Evolutionary conservation across 2,888 invertebrate genomes (phyloP).

Genomic region (Ligdia adustata): DNA sequence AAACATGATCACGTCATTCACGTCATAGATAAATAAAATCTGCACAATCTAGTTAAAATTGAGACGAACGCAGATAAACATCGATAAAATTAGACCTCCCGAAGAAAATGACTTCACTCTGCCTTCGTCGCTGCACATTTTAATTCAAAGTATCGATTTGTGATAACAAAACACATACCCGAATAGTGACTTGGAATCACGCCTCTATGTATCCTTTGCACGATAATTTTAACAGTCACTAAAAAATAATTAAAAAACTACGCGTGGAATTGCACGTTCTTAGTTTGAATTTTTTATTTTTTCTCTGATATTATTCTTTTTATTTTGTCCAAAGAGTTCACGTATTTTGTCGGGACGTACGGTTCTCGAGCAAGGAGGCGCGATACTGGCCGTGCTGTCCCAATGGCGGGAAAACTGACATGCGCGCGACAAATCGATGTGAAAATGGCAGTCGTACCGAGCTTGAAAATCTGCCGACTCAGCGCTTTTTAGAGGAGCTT

Average conservation of each 20-base stretch:
- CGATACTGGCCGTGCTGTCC: conserved; percentile 28
- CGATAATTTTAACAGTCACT: conserved; percentile 4
- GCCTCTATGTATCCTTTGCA: background rate
- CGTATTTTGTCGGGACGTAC: conserved; percentile 17
- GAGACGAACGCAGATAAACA: background rate
- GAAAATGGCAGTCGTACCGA: conserved; percentile 37
- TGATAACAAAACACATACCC: conserved; percentile 35
- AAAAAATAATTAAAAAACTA: conserved; percentile 8
- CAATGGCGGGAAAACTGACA: conserved; percentile 49
- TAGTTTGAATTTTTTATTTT: conserved; percentile 19
- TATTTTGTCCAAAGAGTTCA: conserved; percentile 16
- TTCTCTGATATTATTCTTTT: conserved; percentile 19
- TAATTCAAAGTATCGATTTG: conserved; percentile 29
- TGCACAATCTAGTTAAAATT: conserved; percentile 1
- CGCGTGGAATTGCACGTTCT: conserved; percentile 15
- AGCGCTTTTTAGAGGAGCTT: conserved; percentile 29
- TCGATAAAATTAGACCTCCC: conserved; percentile 13
- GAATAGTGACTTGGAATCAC: conserved; percentile 5
- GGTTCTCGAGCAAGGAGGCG: conserved; percentile 14
- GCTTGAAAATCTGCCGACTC: conserved; percentile 33
- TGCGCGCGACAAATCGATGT: conserved; percentile 81
- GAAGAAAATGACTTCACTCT: conserved; percentile 12
- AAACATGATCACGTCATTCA: conserved; percentile 13
- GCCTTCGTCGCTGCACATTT: conserved; percentile 25
- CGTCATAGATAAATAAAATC: background rate